Evolutionary conservation across 2,797 vertebrate species (phyloP).

Genomic region (Carduelis carduelis): DNA sequence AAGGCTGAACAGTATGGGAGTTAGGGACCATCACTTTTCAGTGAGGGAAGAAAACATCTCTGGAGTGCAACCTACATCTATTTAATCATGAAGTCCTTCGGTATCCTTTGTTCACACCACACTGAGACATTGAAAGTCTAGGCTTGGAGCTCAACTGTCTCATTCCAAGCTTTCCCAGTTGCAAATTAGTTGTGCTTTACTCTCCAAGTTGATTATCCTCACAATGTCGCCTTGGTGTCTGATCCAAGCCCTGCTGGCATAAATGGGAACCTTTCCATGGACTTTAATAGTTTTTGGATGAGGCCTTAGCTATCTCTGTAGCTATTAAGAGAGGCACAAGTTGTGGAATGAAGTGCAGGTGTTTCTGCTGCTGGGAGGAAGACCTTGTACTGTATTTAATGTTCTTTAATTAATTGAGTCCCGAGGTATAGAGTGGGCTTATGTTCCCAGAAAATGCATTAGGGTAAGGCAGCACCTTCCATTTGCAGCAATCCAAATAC

Average conservation of each 20-base stretch:
- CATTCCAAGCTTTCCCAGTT: not conserved
- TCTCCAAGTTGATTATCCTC: not conserved
- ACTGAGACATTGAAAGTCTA: not conserved
- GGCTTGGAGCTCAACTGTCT: not conserved
- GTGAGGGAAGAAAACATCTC: not conserved
- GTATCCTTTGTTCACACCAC: not conserved
- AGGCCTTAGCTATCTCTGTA: not conserved
- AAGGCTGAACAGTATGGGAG: not conserved
- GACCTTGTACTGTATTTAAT: conserved; percentile 53
- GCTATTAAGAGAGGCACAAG: conserved; percentile 10
- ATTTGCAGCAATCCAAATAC: conserved; percentile 15
- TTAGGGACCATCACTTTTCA: not conserved
- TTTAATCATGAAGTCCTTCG: not conserved
- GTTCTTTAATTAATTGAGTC: conserved; percentile 58
- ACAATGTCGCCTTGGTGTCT: rapidly evolving
- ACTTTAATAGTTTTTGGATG: conserved; percentile 44
- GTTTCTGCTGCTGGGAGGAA: conserved; percentile 17
- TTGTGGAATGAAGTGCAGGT: conserved; percentile 38
- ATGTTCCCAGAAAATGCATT: conserved; percentile 49
- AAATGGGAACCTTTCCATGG: conserved; percentile 25
- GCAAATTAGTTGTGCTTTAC: conserved; percentile 18
- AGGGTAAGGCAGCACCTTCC: conserved; percentile 28
- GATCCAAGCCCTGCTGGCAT: not conserved
- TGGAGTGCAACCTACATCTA: not conserved
- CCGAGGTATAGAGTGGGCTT: not conserved